Conservation (phyloP, 2,113 vertebrate species). For the Toxotes chatareus region DNA sequence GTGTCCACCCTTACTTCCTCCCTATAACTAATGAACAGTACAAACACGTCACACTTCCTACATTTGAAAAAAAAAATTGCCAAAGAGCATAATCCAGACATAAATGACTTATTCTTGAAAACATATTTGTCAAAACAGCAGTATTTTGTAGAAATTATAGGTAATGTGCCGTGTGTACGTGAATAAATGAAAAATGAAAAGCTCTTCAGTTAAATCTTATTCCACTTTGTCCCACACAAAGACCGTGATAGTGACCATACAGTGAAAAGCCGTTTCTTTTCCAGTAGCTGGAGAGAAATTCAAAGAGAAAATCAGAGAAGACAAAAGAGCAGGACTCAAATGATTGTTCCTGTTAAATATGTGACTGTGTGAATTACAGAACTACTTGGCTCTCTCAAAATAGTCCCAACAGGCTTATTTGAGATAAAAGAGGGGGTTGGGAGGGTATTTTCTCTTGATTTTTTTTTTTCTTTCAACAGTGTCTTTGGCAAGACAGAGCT, state of each 20-base stretch:
- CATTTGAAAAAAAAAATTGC: neutral
- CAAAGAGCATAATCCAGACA: neutral
- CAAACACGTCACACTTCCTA: neutral
- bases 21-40: neutral
- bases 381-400: constrained; percentile 62
- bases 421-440: constrained; percentile 61
- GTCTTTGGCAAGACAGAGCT: constrained; percentile 48
- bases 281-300: neutral
- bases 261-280: constrained; percentile 18
- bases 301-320: constrained; percentile 41
- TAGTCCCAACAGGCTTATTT: constrained; percentile 65
- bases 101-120: neutral
- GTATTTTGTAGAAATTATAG: neutral
- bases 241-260: constrained; percentile 10
- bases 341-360: constrained; percentile 64
- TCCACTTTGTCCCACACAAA: constrained; percentile 12
- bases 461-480: constrained; percentile 48
- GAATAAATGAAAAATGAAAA: neutral
- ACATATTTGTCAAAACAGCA: neutral
- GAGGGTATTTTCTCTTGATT: constrained; percentile 44
- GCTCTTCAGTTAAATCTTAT: neutral
- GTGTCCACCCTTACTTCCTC: neutral
- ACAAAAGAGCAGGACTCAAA: constrained; percentile 63
- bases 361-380: constrained; percentile 66
- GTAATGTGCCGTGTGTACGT: neutral